Conservation (phyloP, 2,113 vertebrate species). For the Opisthocomus hoazin region DNA sequence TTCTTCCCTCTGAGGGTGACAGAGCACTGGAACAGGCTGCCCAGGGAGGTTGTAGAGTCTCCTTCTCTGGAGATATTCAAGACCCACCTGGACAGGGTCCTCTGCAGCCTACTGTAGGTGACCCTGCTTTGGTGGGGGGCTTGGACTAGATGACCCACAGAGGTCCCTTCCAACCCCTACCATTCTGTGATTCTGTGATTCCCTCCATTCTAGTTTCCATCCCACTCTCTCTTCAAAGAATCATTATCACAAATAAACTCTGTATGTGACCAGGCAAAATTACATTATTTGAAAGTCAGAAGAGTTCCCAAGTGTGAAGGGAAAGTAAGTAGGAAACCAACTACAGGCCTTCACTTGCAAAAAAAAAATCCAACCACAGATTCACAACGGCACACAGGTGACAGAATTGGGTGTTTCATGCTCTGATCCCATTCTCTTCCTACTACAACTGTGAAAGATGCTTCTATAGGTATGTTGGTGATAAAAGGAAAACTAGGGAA, state of each 20-base stretch:
- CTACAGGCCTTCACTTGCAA: background rate
- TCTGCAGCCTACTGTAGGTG: no score
- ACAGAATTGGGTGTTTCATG: background rate
- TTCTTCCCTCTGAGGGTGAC: no score
- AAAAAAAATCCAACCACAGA: background rate
- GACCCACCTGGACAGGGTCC: no score
- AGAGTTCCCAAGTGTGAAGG: fast-evolving
- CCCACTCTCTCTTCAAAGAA: background rate
- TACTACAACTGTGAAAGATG: background rate
- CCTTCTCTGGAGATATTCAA: no score
- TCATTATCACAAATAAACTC: background rate
- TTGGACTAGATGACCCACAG: no score
- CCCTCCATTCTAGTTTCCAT: background rate
- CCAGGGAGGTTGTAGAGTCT: no score
- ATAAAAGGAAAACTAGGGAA: no score
- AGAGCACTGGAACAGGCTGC: no score
- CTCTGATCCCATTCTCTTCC: background rate
- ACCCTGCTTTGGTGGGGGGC: no score
- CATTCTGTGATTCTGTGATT: no score
- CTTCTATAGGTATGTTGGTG: no score
- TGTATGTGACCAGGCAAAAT: background rate
- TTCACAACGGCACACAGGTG: background rate
- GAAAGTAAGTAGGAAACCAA: background rate
- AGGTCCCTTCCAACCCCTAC: no score
- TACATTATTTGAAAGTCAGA: background rate